These are phyloP conservation scores for Alca torda DNA, from an alignment of 2,797 vertebrate genomes.

Conservation along the genomic window DNA sequence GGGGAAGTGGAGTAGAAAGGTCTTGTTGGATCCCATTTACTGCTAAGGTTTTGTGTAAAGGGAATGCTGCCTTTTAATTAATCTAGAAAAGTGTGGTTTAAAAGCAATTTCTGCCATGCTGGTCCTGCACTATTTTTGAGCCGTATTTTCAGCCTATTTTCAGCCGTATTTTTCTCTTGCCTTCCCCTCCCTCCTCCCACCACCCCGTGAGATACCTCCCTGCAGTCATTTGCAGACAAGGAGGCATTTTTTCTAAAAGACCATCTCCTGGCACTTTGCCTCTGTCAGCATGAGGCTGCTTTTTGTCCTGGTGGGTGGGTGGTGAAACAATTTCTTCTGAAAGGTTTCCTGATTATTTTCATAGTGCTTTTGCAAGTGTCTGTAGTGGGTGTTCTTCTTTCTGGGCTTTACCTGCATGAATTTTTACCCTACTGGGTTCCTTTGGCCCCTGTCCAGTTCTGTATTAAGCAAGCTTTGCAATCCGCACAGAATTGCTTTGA, in stretches of 20 bases:
- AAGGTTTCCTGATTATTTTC: slow-evolving; percentile 24
- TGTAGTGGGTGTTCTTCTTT: background rate
- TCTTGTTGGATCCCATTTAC: background rate
- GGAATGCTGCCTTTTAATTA: background rate
- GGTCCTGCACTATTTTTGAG: slow-evolving; percentile 9
- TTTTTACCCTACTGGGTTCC: slow-evolving; percentile 1
- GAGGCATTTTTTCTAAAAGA: background rate
- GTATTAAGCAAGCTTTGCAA: slow-evolving; percentile 16
- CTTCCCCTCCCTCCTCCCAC: background rate
- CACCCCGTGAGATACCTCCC: background rate
- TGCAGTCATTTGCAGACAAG: background rate
- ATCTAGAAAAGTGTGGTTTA: background rate
- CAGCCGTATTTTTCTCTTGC: background rate
- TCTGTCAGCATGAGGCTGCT: background rate
- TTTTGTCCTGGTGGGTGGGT: background rate
- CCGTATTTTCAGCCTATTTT: too few species aligned
- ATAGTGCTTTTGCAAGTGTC: background rate
- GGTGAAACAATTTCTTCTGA: slow-evolving; percentile 1
- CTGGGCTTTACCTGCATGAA: background rate
- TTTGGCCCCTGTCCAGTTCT: slow-evolving; percentile 10
- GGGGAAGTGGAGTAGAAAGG: background rate
- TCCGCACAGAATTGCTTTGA: background rate
- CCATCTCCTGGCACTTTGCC: slow-evolving; percentile 2
- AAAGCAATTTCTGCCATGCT: background rate
- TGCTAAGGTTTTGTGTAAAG: background rate